phyloP scores from a whole-genome alignment of 2,888 invertebrate species.

The Sarcophaga variegata region DNA sequence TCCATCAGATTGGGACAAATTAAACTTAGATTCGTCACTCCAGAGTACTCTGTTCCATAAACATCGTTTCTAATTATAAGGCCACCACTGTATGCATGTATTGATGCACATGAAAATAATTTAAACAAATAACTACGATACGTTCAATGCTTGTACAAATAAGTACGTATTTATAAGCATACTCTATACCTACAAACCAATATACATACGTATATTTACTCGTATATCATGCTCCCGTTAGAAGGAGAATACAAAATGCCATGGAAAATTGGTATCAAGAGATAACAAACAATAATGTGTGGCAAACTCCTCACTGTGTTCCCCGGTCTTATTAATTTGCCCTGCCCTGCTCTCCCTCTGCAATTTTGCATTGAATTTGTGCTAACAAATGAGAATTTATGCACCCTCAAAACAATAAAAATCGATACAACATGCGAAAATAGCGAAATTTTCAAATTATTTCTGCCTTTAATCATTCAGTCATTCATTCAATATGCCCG shows the following conservation, averaged over 20 bases:
- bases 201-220: background rate
- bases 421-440: background rate
- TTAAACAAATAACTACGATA: conserved; percentile 38
- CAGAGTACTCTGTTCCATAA: no score
- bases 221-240: background rate
- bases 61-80: no score
- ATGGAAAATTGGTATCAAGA: conserved; percentile 27
- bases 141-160: conserved; percentile 29
- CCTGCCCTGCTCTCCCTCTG: background rate
- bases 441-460: no score
- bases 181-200: conserved; percentile 3
- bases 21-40: no score
- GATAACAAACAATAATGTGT: conserved; percentile 41
- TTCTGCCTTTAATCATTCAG: background rate
- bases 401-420: conserved; percentile 21
- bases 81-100: background rate
- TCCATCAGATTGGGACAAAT: no score
- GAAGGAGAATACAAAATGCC: background rate
- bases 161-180: background rate
- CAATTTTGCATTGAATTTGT: conserved; percentile 3
- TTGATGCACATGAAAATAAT: conserved; percentile 16
- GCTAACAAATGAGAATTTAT: conserved; percentile 42
- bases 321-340: background rate
- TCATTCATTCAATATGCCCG: conserved; percentile 17
- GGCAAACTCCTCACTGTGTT: background rate